Base-by-base conservation (phyloP, 2,797 vertebrate genomes). In the Rallus crepitans region DNA sequence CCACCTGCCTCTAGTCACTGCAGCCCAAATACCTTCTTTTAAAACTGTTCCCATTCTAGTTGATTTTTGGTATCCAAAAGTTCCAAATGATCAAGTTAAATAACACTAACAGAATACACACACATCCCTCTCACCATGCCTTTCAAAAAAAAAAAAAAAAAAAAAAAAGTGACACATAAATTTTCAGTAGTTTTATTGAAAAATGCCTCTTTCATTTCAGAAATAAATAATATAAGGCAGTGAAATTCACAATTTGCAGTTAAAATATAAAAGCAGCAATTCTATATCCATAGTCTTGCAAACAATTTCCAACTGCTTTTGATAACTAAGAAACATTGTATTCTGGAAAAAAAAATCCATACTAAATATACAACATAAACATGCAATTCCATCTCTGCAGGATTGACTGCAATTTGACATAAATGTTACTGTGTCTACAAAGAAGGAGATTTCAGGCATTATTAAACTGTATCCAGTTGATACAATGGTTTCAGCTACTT, bases 181-280 rank as follows among this genome's bases (percentile, higher is more conserved):
- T 99, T 99, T 99, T 99, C 99, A 99, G 99, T 99, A 99, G 99
- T 99, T 99, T 99, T 99, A 99, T 99, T 99, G 99, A 99, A 99
- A 99, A 99, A 99, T 99, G 99, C 99, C 99, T 99, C 99, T 99
- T 99, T 98, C 98, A 98, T 99, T 99, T 99, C 98, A 99, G 99
- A 99, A 99, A 99, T 99, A 99, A 99, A 99, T 99, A 99, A 99
- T 99, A 99, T 99, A 99, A 99, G 99, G 99, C 99, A 98, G 98
- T 99, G 98, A 98, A 99, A 99, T 99, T 99, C 99, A 99, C 99
- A 99, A 99, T 99, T 98, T 99, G 99, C 99, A 99, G 99, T 98
- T 99, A 98, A 98, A 99, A 99, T 98, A 98, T 98, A 98, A 98
- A 98, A 99, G 98, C 98, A 98, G 99, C 99, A 99, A 99, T 99